Evolutionary conservation across 2,113 vertebrate genomes (phyloP), one percentile per base, ranked within the genome.

Genomic region (Carettochelys insculpta): DNA sequence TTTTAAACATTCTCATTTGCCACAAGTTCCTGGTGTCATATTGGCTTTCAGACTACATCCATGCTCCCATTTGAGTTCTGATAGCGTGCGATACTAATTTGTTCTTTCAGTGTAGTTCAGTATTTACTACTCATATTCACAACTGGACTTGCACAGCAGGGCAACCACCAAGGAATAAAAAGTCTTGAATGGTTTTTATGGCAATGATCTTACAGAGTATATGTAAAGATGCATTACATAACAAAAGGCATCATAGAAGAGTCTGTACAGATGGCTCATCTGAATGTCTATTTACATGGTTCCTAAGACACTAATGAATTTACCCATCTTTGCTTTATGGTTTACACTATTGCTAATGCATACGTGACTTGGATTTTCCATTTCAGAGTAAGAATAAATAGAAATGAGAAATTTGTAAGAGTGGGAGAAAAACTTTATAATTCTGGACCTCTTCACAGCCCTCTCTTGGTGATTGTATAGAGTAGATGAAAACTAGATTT

Each of bases 401-500:
- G 78, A 22, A 83, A 34, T 1, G 80, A n/a, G 80, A 82, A 19
- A 48, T 81, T 7, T 86, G 65, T 31, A 78, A 87, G 89, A 3
- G 16, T 71, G 31, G 11, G 11, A 11, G 76, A 71, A 43, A 75
- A 50, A n/a, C 54, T 8, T 43, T 54, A 77, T 24, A 78, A 48
- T 80, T 86, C 43, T 81, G 5, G 80, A 22, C 73, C 0, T n/a
- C 22, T 87, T 80, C 87, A 50, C 56, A 43, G 12, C 56, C 11
- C 20, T 90, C 16, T 61, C 3, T 1, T 80, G 14, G 16, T 86
- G 58, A 88, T 91, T 20, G 71, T 53, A 90, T 76, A 34, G 27
- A 83, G 82, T 68, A 91, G 65, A 90, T 53, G 25, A 95, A 95
- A 94, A 79, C 19, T 51, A 31, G 9, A 79, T 90, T 91, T 75